Evolutionary conservation across 2,113 vertebrate genomes (phyloP).

Genomic region (Chlamydotis undulata): DNA sequence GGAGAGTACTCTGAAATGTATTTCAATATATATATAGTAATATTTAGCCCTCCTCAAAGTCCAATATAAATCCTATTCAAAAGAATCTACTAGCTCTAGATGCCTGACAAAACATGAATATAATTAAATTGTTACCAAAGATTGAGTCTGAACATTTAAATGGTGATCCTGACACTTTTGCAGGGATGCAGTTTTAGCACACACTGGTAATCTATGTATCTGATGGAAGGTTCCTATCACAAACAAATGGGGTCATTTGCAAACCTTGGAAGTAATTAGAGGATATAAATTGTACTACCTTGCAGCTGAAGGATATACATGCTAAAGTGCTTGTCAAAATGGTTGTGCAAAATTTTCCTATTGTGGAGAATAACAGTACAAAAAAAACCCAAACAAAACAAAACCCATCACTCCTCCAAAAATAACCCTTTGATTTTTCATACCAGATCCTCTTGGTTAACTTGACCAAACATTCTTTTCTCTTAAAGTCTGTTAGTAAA

Average conservation of each 20-base stretch:
- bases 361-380: not conserved
- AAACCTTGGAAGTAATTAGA: not conserved
- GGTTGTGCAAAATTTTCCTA: not conserved
- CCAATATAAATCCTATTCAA: not conserved
- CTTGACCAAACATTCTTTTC: not conserved
- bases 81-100: not conserved
- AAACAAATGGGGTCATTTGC: constrained; percentile 1
- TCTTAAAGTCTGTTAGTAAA: not conserved
- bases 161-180: constrained; percentile 32
- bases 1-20: not conserved
- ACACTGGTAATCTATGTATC: not conserved
- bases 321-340: not conserved
- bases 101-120: not conserved
- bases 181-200: constrained; percentile 30
- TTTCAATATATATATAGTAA: not conserved
- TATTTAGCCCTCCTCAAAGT: not conserved
- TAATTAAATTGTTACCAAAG: not conserved
- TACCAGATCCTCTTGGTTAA: not conserved
- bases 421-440: not conserved
- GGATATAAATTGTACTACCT: not conserved
- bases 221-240: not conserved
- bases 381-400: not conserved
- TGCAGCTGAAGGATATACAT: not conserved
- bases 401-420: accelerated
- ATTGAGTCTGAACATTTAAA: not conserved